Evolutionary conservation across 1,140 invertebrate genomes (phyloP), one percentile per base, ranked within the genome.

Genomic region (Drosophila repletoides): DNA sequence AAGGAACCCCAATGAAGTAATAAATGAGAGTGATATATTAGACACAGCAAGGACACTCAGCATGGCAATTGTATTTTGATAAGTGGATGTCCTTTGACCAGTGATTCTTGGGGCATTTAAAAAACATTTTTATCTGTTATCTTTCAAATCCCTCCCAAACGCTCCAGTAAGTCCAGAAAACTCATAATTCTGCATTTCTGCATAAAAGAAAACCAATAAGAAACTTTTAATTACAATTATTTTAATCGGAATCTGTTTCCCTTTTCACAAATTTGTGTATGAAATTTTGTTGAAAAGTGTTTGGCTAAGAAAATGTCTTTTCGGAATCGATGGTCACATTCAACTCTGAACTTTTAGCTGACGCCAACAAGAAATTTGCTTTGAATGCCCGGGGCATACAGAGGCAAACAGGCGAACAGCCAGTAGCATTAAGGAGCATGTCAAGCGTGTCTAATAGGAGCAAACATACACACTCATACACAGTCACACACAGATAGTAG

Each of bases 281-380:
- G 14, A 36, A 55, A 28, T 19, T 15, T 12, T 29, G 14, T 31
- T 40, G 38, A 6, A 17, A 17, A 48, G 46, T 60, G 48, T 38
- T 48, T 33, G 10, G 36, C 26, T 41, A 22, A 55, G 41, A 60
- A 26, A 75, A 33, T 64, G 61, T 15, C 56, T 34, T 48, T 40
- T 31, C 19, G 26, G 40, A 68, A 72, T 81, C 72, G 45, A 73
- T 83, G 73, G 72, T 55, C 81, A 29, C 71, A 70, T 81, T 81
- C 72, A 81, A 66, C 77, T 76, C 55, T 81, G 79, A 81, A 84
- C 79, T 83, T 84, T 83, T 64, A 51, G 70, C 79, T 77, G 58
- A 80, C 69, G 77, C 40, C 36, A 71, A 64, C 59, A 17, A 61
- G 41, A 72, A 72, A 69, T 49, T 43, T 34, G 9, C 15, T 29